Conservation (phyloP, 1,140 invertebrate species). For the Aphis gossypii region DNA sequence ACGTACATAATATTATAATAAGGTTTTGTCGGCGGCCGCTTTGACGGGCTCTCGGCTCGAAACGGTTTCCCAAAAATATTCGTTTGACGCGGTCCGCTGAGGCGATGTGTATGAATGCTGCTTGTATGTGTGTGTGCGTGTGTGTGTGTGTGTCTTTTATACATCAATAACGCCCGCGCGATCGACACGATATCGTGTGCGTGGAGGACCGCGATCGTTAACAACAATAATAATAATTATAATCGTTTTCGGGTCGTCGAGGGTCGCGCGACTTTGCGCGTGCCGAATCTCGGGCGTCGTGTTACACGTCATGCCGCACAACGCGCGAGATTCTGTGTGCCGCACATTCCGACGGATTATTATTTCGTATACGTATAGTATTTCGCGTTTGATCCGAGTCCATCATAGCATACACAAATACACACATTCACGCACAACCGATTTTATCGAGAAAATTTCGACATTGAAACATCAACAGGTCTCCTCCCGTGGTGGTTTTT, state of each 20-base stretch:
- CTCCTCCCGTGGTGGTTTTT: background rate
- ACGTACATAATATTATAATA: background rate
- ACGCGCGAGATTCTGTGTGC: slow-evolving; percentile 3
- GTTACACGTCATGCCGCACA: background rate
- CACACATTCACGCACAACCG: background rate
- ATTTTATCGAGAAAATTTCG: slow-evolving; percentile 11
- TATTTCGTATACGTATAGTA: background rate
- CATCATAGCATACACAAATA: background rate
- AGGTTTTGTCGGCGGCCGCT: slow-evolving; percentile 19
- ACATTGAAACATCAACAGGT: slow-evolving; percentile 37
- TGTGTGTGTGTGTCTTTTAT: background rate
- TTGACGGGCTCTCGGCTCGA: slow-evolving; percentile 6
- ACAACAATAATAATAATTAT: slow-evolving; percentile 17
- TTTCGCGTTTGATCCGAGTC: slow-evolving; percentile 8
- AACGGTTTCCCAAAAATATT: slow-evolving; percentile 32
- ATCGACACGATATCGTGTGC: background rate
- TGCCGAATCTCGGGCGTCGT: background rate
- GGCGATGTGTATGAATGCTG: background rate
- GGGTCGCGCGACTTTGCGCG: slow-evolving; percentile 20
- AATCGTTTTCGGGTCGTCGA: background rate
- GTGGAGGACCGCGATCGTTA: background rate
- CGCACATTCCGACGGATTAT: slow-evolving; percentile 12
- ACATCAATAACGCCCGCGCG: slow-evolving; percentile 2
- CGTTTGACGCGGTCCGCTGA: slow-evolving; percentile 28
- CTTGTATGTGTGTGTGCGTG: background rate